phyloP scores from a whole-genome alignment of 2,888 invertebrate genomes.

The Melanargia galathea region DNA sequence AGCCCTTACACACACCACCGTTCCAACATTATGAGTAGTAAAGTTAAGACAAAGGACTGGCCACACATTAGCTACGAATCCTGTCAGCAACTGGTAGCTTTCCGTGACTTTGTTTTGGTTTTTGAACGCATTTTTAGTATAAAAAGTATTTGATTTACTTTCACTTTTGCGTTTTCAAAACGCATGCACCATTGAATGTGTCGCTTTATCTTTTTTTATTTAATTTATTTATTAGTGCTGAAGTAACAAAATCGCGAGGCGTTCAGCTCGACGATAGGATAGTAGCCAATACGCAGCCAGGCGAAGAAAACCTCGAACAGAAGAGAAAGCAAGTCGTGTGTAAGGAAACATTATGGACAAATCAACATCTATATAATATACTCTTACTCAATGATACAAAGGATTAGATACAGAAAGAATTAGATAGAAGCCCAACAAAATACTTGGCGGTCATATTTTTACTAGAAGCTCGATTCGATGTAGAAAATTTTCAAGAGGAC shows the following conservation, averaged over 20 bases:
- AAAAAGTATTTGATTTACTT: not conserved
- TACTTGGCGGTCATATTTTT: slow-evolving; percentile 14
- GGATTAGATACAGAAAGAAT: slow-evolving; percentile 20
- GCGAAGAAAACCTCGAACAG: not conserved
- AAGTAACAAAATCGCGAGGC: too few species aligned
- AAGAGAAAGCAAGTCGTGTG: slow-evolving; percentile 12
- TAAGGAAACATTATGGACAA: slow-evolving; percentile 21
- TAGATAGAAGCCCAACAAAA: slow-evolving; percentile 28
- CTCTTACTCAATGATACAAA: slow-evolving; percentile 13
- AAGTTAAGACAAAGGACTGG: not conserved
- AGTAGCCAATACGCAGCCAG: not conserved
- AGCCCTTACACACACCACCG: slow-evolving; percentile 28
- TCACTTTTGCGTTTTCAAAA: not conserved
- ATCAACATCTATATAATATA: slow-evolving; percentile 20
- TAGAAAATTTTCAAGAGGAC: not conserved
- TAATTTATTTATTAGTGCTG: too few species aligned
- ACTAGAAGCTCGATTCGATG: slow-evolving; percentile 20
- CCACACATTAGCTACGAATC: not conserved
- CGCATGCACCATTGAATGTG: not conserved
- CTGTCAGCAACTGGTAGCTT: not conserved
- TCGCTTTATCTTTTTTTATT: too few species aligned
- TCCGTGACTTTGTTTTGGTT: not conserved
- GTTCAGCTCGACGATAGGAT: too few species aligned
- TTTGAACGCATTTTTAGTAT: not conserved
- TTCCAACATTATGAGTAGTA: not conserved